Conservation (phyloP, 2,888 invertebrate species). For the Teleiodes luculella region DNA sequence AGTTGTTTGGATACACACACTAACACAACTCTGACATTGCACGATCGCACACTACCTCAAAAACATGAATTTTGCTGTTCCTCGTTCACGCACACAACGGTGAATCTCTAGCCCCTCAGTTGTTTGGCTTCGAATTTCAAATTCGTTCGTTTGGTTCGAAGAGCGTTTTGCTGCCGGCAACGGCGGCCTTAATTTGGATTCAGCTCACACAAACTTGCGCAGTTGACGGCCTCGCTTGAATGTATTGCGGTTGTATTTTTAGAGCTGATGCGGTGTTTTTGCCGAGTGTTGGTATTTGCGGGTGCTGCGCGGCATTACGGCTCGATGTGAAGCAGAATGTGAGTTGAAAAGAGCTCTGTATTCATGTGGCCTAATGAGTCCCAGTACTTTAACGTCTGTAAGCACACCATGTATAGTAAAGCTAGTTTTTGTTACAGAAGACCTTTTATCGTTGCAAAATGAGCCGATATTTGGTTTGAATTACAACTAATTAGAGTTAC, state of each 20-base stretch:
- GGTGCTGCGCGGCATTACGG: conserved; percentile 32
- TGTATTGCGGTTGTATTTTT: conserved; percentile 57
- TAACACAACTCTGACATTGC: conserved; percentile 12
- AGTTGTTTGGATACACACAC: conserved; percentile 42
- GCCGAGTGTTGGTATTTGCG: conserved; percentile 41
- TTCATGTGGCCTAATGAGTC: conserved; percentile 33
- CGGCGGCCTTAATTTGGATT: conserved; percentile 58
- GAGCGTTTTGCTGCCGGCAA: conserved; percentile 36
- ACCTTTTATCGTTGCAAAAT: conserved; percentile 23
- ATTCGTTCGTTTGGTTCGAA: conserved; percentile 15
- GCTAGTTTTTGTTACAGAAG: conserved; percentile 38
- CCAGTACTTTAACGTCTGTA: conserved; percentile 26
- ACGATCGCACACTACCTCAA: conserved; percentile 25
- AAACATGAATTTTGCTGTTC: conserved; percentile 27
- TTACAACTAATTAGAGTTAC: conserved; percentile 13
- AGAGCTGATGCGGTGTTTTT: conserved; percentile 72
- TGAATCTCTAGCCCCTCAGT: conserved; percentile 8
- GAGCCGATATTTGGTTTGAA: conserved; percentile 17
- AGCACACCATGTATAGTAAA: conserved; percentile 35
- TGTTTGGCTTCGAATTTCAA: conserved; percentile 43
- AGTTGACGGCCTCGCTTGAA: conserved; percentile 34
- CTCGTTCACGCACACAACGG: conserved; percentile 26
- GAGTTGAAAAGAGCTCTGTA: conserved; percentile 18
- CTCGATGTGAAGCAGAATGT: conserved; percentile 41
- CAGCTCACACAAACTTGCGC: conserved; percentile 42